Base-by-base conservation (phyloP, 2,888 invertebrate species). In the Amphipyra berbera region DNA sequence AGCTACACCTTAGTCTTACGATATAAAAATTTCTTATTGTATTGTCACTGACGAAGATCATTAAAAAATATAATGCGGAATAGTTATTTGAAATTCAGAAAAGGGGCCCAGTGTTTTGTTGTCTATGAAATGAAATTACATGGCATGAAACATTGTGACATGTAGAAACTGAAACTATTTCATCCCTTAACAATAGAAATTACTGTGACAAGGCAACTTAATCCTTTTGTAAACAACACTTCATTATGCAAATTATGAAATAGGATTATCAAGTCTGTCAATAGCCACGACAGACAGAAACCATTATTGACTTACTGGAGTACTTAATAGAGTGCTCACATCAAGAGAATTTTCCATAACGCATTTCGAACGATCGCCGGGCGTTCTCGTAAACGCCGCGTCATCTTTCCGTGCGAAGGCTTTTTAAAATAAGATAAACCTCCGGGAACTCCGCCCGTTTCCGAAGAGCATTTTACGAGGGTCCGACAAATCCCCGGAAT, bases 381-480 rank as follows among this genome's bases (percentile, higher is more conserved):
- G 54, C 57, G 59, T 69, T 69, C 61, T 66, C 71, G 69, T 79
- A 86, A 85, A 82, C 67, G 83, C 82, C 70, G 63, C 82, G 84
- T 88, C 88, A 88, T 88, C 83, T 82, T 81, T 81, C 80, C 76
- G 59, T 72, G 66, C 64, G 56, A 71, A 80, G 78, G 81, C 76
- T 86, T 84, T 82, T 83, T 83, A 87, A 88, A 90, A 89, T 86
- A 88, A 88, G 86, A 88, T 89, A 90, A 88, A 87, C 84, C 82
- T 80, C 73, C 76, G 79, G 78, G 67, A 80, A 78, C 77, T 76
- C 68, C 62, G 68, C 77, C 71, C 81, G 83, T 85, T 87, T 85
- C 82, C 84, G 83, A 85, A 83, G 82, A 88, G 78, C 83, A 82
- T 87, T 91, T 90, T 90, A 90, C 87, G 90, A 90, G 88, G 90